A percentile compares a stretch with the other conserved stretches of the same genome.
phyloP scores from a whole-genome alignment of 2,113 vertebrate species.

The Stegostoma tigrinum region DNA sequence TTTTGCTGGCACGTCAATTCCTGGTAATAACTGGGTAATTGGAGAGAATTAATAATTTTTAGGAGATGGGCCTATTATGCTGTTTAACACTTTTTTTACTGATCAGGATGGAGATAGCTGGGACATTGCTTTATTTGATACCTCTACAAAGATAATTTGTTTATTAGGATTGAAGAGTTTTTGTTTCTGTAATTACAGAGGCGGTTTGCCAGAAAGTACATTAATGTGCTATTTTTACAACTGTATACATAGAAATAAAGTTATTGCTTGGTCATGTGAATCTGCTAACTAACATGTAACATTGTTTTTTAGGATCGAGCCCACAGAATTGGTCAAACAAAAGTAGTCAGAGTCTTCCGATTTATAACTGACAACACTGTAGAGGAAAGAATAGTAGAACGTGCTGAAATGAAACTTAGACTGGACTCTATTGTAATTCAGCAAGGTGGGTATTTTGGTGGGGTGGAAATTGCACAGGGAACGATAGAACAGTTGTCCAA shows the following conservation, averaged over 20 bases:
- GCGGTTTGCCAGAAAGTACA: not conserved
- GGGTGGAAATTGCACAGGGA: not conserved
- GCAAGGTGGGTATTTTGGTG: conserved; percentile 64
- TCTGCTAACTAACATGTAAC: conserved; percentile 35
- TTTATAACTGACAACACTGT: conserved; percentile 96
- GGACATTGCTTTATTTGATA: not conserved
- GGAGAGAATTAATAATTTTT: not conserved
- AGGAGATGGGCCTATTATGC: not conserved
- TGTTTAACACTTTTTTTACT: not conserved
- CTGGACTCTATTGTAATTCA: conserved; percentile 97
- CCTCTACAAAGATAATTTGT: not conserved
- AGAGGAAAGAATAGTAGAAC: conserved; percentile 93
- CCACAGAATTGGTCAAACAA: conserved; percentile 93
- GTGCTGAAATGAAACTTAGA: conserved; percentile 93
- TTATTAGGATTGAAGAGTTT: not conserved
- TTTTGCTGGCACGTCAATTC: not conserved
- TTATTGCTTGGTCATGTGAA: not conserved
- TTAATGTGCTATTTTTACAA: not conserved
- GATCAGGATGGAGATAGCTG: not conserved
- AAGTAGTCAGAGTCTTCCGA: conserved; percentile 90
- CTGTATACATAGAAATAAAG: not conserved
- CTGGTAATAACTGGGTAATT: not conserved
- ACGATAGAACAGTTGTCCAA: not conserved
- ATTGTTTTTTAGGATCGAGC: conserved; percentile 75
- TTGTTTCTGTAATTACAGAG: not conserved